Conservation (phyloP, 1,140 invertebrate genomes). For the Apolygus lucorum region DNA sequence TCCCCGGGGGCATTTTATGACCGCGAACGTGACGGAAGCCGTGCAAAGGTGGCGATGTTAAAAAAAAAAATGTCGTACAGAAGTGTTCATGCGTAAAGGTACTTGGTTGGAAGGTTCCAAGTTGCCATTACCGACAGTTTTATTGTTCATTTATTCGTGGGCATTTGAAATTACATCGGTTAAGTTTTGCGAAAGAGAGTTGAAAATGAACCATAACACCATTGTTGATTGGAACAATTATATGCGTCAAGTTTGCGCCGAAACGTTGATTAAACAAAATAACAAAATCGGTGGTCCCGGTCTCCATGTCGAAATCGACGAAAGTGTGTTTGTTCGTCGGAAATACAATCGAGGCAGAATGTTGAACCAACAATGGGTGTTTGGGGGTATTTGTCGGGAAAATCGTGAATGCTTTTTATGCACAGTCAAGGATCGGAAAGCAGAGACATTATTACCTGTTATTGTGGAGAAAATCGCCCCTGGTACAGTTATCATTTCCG, state of each 20-base stretch:
- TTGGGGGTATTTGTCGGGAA: neutral
- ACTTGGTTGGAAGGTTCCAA: neutral
- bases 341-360: neutral
- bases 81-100: neutral
- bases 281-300: neutral
- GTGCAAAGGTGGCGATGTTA: neutral
- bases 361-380: neutral
- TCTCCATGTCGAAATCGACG: neutral
- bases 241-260: neutral
- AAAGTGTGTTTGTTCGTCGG: neutral
- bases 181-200: neutral
- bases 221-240: neutral
- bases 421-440: neutral
- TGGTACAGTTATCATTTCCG: neutral
- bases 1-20: neutral
- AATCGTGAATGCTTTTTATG: neutral
- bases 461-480: neutral
- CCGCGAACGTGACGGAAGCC: no score
- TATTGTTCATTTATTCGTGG: neutral
- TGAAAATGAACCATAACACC: neutral
- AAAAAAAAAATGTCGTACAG: neutral
- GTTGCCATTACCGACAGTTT: neutral
- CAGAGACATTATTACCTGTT: neutral
- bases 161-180: neutral
- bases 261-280: neutral